Evolutionary conservation across 23 tunicate species (phyloP).

Genomic region (Ciona savignyi): DNA sequence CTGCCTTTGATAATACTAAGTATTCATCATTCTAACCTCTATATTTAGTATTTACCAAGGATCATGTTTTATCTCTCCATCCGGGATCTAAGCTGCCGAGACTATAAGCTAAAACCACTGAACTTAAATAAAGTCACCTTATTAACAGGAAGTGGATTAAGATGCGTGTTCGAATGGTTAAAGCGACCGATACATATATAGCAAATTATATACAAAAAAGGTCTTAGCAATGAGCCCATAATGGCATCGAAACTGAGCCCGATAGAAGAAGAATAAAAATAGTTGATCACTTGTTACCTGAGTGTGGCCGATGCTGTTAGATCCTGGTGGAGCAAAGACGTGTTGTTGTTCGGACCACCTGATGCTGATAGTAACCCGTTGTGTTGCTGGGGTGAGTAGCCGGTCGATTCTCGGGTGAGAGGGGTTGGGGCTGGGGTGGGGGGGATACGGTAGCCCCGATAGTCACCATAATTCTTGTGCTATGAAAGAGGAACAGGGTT

Average conservation of each 20-base stretch:
- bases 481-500: too few relatives aligned
- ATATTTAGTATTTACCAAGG: too few relatives aligned
- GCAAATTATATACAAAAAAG: not conserved
- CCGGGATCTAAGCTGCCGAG: too few relatives aligned
- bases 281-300: conserved; percentile 22
- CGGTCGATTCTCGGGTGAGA: conserved; percentile 31
- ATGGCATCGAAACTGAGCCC: not conserved
- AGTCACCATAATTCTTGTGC: conserved; percentile 35
- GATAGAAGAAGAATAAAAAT: not conserved
- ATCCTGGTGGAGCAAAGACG: conserved; percentile 58
- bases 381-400: conserved; percentile 54
- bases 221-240: not conserved
- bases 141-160: too few relatives aligned
- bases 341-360: conserved; percentile 26
- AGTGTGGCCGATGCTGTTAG: conserved; percentile 78
- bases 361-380: conserved; percentile 74
- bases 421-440: conserved; percentile 36
- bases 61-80: too few relatives aligned
- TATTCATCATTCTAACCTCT: too few relatives aligned
- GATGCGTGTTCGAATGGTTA: too few relatives aligned
- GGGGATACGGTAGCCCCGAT: conserved; percentile 63
- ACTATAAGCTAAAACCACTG: too few relatives aligned
- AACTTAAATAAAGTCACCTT: too few relatives aligned
- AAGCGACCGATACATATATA: not conserved
- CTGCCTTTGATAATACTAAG: too few relatives aligned